Base-by-base conservation (phyloP, 1,140 invertebrate species). In the Hesperophylax magnus region DNA sequence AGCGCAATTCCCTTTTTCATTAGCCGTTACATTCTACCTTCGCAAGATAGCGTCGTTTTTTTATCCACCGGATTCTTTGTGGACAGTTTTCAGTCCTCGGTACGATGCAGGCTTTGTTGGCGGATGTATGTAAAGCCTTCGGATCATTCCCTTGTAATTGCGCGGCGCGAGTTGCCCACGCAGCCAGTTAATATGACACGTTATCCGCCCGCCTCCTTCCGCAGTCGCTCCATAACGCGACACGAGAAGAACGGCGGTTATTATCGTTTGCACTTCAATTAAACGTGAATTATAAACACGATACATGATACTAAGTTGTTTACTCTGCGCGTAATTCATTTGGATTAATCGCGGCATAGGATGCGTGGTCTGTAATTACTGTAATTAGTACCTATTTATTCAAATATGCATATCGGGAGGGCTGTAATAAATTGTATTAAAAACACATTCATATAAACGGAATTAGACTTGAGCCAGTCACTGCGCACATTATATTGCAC, bases 101-200 rank as follows among this genome's bases (percentile, higher is more conserved):
- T 52, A 65, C 76, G 67, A 77, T 65, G 27, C 52, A 22, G 53
- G 79, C 79, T 60, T 65, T 63, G 27, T 20, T 61, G n/a, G 67
- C 15, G n/a, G 65, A 71, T 18, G 14, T 9, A 67, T n/a, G 60
- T 65, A 58, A 65, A 65, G 67, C 69, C 56, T 67, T 22, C 72
- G 34, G 80, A 77, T 63, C 52, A 20, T 71, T 78, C 60, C 56
- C 18, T 18, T 60, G 63, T 81, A 81, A 81, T 81, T 81, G 80
- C 52, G 63, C 67, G 74, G 77, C 77, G 39, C 80, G 20, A 22
- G 14, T 53, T 22, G 31, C 56, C 56, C 56, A 58, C 56, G 56
- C 34, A 56, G 20, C 5, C n/a, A 18, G 15, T 34, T 80, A 39
- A 47, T 61, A 63, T 54, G 79, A 47, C 34, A 17, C 15, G 65